Evolutionary conservation across 2,113 vertebrate genomes (phyloP).

Genomic region (Coptodon rendalli): DNA sequence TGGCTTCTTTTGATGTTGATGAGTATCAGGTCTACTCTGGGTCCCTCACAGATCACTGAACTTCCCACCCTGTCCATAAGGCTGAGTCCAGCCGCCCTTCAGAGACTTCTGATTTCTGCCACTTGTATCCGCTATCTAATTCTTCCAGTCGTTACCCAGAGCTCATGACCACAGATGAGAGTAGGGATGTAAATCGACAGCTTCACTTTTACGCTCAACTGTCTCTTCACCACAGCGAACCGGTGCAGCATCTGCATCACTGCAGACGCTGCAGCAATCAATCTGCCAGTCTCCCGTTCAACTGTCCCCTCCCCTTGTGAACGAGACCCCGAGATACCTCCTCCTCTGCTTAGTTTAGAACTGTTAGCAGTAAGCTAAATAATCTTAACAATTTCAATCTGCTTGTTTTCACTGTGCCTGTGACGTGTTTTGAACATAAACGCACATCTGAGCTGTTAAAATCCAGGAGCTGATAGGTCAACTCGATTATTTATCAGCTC

Average conservation of each 20-base stretch:
- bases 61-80: neutral
- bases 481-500: neutral
- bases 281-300: accelerated
- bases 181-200: neutral
- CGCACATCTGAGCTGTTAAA: neutral
- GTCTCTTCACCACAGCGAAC: neutral
- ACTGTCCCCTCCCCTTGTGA: accelerated
- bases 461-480: neutral
- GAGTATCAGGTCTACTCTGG: neutral
- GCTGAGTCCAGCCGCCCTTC: neutral
- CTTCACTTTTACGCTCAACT: neutral
- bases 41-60: neutral
- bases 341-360: neutral
- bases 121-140: neutral
- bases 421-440: accelerated
- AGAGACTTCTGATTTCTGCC: neutral
- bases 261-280: neutral
- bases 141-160: neutral
- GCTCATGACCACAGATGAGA: neutral
- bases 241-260: neutral
- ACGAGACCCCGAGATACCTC: accelerated
- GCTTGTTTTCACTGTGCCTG: neutral
- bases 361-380: neutral
- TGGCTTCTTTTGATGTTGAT: neutral
- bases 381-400: accelerated